Conservation (phyloP, 2,113 vertebrate genomes). For the Eira barbara region DNA sequence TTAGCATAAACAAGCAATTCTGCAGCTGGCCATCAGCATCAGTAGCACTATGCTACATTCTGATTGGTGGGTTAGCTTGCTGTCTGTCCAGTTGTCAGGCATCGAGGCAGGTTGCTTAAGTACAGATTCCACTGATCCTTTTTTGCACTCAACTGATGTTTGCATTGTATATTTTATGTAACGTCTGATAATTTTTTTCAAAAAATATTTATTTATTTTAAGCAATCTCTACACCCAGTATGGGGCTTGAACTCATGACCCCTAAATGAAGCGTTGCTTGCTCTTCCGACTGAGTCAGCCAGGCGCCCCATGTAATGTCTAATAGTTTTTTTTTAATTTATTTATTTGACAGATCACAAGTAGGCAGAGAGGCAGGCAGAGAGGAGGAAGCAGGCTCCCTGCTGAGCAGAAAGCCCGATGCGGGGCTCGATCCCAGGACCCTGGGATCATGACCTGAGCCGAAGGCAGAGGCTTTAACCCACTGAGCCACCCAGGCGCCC, state of each 20-base stretch:
- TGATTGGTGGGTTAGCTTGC: background rate
- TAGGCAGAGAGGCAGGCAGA: too few relatives aligned
- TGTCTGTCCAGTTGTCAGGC: background rate
- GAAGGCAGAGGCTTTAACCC: too few relatives aligned
- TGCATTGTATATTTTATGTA: background rate
- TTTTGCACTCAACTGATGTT: constrained; percentile 7
- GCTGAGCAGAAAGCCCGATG: too few relatives aligned
- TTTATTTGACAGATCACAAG: too few relatives aligned
- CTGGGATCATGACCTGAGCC: too few relatives aligned
- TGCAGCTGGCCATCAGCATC: background rate
- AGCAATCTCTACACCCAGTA: background rate
- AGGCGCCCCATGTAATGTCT: background rate
- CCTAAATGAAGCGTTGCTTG: background rate
- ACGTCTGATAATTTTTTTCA: background rate
- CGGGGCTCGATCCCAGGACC: too few relatives aligned
- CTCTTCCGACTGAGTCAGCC: background rate
- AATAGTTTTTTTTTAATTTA: constrained; percentile 8
- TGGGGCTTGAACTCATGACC: background rate
- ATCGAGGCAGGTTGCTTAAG: background rate
- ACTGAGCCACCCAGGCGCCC: too few relatives aligned
- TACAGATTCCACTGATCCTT: background rate
- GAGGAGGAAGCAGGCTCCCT: too few relatives aligned
- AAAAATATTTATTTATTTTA: background rate
- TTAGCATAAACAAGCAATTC: background rate
- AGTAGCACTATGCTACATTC: background rate